Percentiles rank a stretch among this genome's conserved stretches.
These are phyloP conservation scores for Salarias fasciatus DNA, from an alignment of 2,797 vertebrate genomes.

Conservation along the genomic window DNA sequence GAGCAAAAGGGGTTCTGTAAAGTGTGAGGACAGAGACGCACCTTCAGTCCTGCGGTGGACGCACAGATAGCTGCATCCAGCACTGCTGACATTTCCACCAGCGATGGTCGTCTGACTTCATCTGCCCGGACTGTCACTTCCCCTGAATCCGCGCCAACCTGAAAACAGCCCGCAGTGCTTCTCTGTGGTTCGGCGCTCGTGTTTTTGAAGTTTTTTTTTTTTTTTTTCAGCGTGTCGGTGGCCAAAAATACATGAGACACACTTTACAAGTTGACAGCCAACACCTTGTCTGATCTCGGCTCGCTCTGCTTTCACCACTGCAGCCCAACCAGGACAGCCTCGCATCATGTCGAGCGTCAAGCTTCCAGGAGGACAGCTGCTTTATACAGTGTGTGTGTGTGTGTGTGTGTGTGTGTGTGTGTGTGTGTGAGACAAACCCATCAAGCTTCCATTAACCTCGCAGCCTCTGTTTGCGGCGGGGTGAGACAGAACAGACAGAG, in stretches of 20 bases:
- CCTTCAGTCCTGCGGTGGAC: conserved; percentile 38
- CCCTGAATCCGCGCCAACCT: conserved; percentile 14
- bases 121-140: conserved; percentile 28
- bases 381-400: conserved; percentile 2
- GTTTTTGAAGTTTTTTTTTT: too few relatives aligned
- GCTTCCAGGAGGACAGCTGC: conserved; percentile 1
- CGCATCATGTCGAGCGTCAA: conserved; percentile 8
- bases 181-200: conserved; percentile 23
- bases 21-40: conserved; percentile 48
- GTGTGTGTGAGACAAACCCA: background rate
- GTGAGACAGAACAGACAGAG: conserved; percentile 5
- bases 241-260: conserved; percentile 8
- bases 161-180: conserved; percentile 25
- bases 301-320: background rate
- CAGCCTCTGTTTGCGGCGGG: conserved; percentile 15
- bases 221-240: conserved; percentile 23
- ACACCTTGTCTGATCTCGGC: background rate
- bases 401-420: too few relatives aligned
- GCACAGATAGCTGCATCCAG: conserved; percentile 31
- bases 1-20: conserved; percentile 45
- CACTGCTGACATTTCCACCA: conserved; percentile 31
- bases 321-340: too few relatives aligned
- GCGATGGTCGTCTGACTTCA: conserved; percentile 24
- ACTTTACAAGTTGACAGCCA: background rate
- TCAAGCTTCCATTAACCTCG: conserved; percentile 51